Base-by-base conservation (phyloP, 2,888 invertebrate genomes). In the Balanococcus diminutus region DNA sequence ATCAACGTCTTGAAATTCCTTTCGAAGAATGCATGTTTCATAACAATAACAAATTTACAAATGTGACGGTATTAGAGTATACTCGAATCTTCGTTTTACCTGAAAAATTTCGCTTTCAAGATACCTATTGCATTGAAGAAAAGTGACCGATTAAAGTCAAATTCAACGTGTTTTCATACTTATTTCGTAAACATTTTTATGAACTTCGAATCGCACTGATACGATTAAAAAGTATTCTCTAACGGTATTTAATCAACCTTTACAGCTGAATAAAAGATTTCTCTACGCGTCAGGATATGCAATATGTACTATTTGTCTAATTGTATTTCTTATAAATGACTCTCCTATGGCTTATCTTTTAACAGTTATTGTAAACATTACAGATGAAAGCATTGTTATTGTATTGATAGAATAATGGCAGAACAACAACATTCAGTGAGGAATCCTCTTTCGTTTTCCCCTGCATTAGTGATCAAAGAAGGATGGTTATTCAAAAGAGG, bases 401-500 rank as follows among this genome's bases (percentile, higher is more conserved):
- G 42, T 81, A 28, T 36, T 31, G 51, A 19, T 51, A 9, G 6
- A 56, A 42, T 81, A 56, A 87, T 87, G 87, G 86, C 86, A 4
- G 87, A 87, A n/a, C 86, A 86, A 42, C 39, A 86, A 22, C 87
- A 87, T 32, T 86, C 87, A 5, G 81, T 86, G 14, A 82, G 87
- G 51, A 87, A 86, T 25, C 86, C 87, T 0, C 82, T 86, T 11
- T 84, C 87, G 2, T 75, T 87, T 36, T 87, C 86, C 5, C 87
- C 87, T 22, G 87, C 87, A 4, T 82, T 87, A 1, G 86, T 98
- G 89, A 94, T 98, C 87, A 97, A 97, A 91, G 97, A 98, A 91
- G 98, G 98, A 88, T 98, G 97, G 96, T 92, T 98, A 87, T 95
- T 94, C 91, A 98, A 98, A 92, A 93, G 98, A 90, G 94, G 93